A percentile compares a stretch with the other conserved stretches of the same genome.
These are phyloP conservation scores for Tragelaphus oryx DNA, from an alignment of 2,797 vertebrate species.

Conservation along the genomic window DNA sequence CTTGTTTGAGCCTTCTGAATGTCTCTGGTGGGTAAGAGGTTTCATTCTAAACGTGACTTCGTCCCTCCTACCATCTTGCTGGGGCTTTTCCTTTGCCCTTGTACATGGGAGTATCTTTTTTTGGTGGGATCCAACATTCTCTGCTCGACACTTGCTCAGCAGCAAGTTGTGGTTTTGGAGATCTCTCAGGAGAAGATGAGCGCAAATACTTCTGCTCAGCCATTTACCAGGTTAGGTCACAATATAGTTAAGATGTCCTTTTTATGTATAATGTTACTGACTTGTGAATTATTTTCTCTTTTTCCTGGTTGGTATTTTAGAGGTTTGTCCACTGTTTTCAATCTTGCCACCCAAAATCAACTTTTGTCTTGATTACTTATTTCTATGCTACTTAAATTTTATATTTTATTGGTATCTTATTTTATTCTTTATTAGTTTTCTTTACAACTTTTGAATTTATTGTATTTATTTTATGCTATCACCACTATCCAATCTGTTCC, in stretches of 20 bases:
- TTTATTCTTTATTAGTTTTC: neutral
- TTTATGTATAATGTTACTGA: neutral
- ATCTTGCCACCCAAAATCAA: neutral
- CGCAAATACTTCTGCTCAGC: neutral
- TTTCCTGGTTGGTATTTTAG: neutral
- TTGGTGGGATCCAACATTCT: neutral
- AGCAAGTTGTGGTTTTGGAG: neutral
- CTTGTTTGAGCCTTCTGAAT: neutral
- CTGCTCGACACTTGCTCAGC: rapidly evolving
- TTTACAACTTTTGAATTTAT: neutral
- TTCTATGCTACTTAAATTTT: neutral
- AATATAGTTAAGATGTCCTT: neutral
- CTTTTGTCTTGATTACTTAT: neutral
- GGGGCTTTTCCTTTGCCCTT: neutral
- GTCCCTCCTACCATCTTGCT: neutral
- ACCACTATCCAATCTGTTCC: neutral
- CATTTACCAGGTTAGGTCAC: neutral
- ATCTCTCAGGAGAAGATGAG: neutral
- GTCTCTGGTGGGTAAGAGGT: neutral
- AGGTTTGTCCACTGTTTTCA: neutral
- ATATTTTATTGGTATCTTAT: neutral
- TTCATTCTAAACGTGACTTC: neutral
- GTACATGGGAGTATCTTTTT: neutral
- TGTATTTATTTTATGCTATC: neutral
- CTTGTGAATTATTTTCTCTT: neutral